phyloP scores from a whole-genome alignment of 37 sponge, comb jelly and placozoan species.

The Haliclona indistincta region DNA sequence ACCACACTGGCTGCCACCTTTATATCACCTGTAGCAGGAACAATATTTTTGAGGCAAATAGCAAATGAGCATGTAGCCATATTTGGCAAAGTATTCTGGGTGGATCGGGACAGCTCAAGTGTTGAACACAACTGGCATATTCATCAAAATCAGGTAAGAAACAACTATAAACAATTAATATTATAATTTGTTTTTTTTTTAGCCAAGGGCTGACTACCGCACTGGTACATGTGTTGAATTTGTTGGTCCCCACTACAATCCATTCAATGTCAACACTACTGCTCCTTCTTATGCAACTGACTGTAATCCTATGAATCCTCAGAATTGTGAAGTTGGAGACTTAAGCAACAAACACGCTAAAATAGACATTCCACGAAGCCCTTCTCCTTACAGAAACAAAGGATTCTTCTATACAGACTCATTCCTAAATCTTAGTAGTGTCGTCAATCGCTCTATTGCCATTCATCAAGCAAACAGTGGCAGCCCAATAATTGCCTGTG shows the following conservation, averaged over 20 bases:
- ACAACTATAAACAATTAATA: neutral
- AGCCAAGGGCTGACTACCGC: neutral
- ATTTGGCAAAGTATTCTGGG: constrained; percentile 47
- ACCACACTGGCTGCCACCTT: constrained; percentile 35
- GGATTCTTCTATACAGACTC: constrained; percentile 45
- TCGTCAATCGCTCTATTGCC: neutral
- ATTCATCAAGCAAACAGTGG: neutral
- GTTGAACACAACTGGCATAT: constrained; percentile 53
- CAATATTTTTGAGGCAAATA: constrained; percentile 52
- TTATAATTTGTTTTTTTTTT: neutral
- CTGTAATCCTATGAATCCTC: neutral
- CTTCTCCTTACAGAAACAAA: constrained; percentile 4
- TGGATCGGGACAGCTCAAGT: constrained; percentile 3
- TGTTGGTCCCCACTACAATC: constrained; percentile 1
- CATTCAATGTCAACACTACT: neutral
- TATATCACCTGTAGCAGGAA: constrained; percentile 50
- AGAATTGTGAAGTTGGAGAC: constrained; percentile 8
- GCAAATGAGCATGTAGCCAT: constrained; percentile 10
- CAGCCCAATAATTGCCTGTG: constrained; percentile 40
- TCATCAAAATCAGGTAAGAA: constrained; percentile 21
- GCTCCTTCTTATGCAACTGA: neutral
- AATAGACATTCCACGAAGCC: neutral
- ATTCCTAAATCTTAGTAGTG: constrained; percentile 23
- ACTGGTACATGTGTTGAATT: neutral
- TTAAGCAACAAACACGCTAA: neutral